Evolutionary conservation across 2,797 vertebrate species (phyloP).

Genomic region (Eulemur albifrons): DNA sequence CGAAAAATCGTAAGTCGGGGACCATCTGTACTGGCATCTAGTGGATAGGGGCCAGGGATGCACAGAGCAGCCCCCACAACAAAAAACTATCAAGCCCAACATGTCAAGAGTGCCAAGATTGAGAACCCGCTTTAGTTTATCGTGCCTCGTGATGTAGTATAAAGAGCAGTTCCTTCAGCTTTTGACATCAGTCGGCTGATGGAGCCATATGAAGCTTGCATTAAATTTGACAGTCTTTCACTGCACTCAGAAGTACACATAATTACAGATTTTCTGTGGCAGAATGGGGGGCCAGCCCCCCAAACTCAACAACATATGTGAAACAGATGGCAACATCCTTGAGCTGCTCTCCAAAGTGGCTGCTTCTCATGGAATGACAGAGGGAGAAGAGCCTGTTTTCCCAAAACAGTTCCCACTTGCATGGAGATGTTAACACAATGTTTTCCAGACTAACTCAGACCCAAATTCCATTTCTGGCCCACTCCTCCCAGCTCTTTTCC

Average conservation of each 20-base stretch:
- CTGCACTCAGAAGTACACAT: not conserved
- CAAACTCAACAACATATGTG: not conserved
- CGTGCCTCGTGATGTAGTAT: not conserved
- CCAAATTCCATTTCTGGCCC: not conserved
- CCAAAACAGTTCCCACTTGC: not conserved
- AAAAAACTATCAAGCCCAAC: not conserved
- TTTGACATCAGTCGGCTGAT: not conserved
- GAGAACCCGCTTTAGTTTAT: not conserved
- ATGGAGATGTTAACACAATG: not conserved
- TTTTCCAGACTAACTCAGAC: not conserved
- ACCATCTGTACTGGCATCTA: not conserved
- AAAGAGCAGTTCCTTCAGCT: not conserved
- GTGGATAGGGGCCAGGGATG: not conserved
- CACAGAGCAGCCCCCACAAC: not conserved
- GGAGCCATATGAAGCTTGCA: not conserved
- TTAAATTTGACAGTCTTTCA: not conserved
- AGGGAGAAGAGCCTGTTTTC: constrained; percentile 11
- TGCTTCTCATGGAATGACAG: not conserved
- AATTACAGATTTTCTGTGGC: not conserved
- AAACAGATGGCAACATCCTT: not conserved
- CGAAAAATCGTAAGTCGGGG: not conserved
- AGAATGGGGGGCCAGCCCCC: not conserved
- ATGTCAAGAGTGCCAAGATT: not conserved
- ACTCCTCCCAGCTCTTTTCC: not conserved
- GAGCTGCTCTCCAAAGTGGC: not conserved